Evolutionary conservation across 2,113 vertebrate species (phyloP), one percentile per base, ranked within the genome.

Genomic region (Tor tambroides): DNA sequence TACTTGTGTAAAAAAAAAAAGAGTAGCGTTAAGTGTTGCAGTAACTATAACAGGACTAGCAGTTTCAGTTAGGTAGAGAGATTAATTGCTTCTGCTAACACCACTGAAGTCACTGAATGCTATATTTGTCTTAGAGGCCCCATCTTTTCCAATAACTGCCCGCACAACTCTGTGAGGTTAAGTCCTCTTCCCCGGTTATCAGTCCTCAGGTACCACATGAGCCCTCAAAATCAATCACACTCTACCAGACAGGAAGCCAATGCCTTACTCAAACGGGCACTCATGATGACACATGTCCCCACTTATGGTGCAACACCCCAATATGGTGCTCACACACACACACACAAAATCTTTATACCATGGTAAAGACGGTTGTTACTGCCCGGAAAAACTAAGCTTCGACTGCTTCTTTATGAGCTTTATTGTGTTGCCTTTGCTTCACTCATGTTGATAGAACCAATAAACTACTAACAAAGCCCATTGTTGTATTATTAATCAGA

Each of bases 401-500:
- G 46, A 28, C 21, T 15, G 11, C n/a, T 74, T 75, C 69, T 80
- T 78, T 65, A 84, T 80, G 46, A 84, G 80, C 63, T 5, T 74
- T 28, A 76, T 78, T 10, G 46, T 69, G 77, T 23, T 86, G 30
- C 69, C 19, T 35, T 43, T 10, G 30, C 15, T 51, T 17, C 2
- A 26, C 71, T 80, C 74, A 12, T 49, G 59, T 61, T 59, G 79
- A 80, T 83, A 76, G 71, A 80, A 83, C 30, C 63, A 67, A 80
- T 80, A 81, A 85, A 82, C 75, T 51, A 56, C 59, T 74, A 83
- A 83, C 85, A 88, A 90, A 87, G 78, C 75, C 85, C 61, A 78
- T 74, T 56, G 78, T 59, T 74, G 49, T 71, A 76, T 81, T 88
- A 86, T 90, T 88, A 90, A 87, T 85, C 63, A 26, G 71, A 87